A percentile compares a stretch with the other conserved stretches of the same genome.
These are phyloP conservation scores for Selene dorsalis DNA, from an alignment of 2,797 vertebrate species.

Conservation along the genomic window DNA sequence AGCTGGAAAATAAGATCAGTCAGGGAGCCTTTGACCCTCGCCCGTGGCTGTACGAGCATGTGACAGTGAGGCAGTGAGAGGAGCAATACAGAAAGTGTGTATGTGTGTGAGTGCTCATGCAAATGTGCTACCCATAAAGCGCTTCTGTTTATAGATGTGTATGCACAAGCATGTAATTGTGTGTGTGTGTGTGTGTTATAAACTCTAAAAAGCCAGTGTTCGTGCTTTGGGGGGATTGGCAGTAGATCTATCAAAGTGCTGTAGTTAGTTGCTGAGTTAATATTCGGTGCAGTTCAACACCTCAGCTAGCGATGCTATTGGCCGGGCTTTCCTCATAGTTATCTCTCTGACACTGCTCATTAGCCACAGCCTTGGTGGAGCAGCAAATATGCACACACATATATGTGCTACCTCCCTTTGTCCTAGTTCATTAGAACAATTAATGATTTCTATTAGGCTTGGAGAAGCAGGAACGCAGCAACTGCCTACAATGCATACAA, in stretches of 20 bases:
- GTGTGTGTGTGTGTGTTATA: conserved; percentile 53
- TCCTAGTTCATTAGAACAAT: conserved; percentile 45
- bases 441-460: conserved; percentile 33
- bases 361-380: conserved; percentile 36
- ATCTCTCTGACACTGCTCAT: conserved; percentile 44
- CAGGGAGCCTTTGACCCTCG: conserved; percentile 81
- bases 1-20: conserved; percentile 85
- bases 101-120: conserved; percentile 37
- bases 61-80: conserved; percentile 70
- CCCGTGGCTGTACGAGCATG: conserved; percentile 72
- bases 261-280: conserved; percentile 62
- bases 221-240: conserved; percentile 64
- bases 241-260: conserved; percentile 64
- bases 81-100: conserved; percentile 38
- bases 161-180: conserved; percentile 61
- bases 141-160: conserved; percentile 62
- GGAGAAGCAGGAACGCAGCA: conserved; percentile 18
- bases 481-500: conserved; percentile 29
- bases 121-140: conserved; percentile 51
- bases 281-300: conserved; percentile 64
- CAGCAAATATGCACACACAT: conserved; percentile 13
- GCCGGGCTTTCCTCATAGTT: conserved; percentile 60
- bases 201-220: conserved; percentile 59
- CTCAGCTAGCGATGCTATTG: conserved; percentile 51
- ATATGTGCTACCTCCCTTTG: conserved; percentile 27